Evolutionary conservation across 2,888 invertebrate species (phyloP).

Genomic region (Trachelus iudaicus): DNA sequence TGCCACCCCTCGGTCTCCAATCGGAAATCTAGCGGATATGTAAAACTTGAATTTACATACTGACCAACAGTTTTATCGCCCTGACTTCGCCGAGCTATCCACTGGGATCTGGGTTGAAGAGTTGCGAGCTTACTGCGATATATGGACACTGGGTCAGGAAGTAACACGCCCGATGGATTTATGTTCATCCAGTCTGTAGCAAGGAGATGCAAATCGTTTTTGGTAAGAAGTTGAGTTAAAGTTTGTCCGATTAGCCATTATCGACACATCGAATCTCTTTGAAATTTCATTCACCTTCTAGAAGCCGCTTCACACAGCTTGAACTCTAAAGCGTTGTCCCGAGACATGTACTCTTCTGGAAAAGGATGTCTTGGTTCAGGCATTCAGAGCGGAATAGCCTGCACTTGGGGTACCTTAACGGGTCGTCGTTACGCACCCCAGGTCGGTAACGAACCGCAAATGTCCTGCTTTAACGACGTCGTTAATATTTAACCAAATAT

Average conservation of each 20-base stretch:
- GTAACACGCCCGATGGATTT: constrained; percentile 48
- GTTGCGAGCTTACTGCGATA: constrained; percentile 20
- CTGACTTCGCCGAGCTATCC: constrained; percentile 28
- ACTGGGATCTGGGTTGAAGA: constrained; percentile 26
- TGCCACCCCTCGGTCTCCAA: constrained; percentile 22
- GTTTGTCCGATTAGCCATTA: not conserved
- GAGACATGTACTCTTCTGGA: not conserved
- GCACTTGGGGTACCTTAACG: constrained; percentile 43
- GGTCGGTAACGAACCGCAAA: constrained; percentile 64
- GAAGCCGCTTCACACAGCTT: not conserved
- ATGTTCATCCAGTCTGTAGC: constrained; percentile 45
- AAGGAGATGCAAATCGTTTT: constrained; percentile 44
- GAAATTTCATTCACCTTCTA: not conserved
- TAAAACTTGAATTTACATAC: constrained; percentile 48
- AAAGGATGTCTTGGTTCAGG: not conserved
- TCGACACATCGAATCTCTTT: not conserved
- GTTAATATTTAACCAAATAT: constrained; percentile 66
- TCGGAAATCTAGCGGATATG: constrained; percentile 34
- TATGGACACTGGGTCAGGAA: constrained; percentile 41
- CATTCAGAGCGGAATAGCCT: constrained; percentile 38
- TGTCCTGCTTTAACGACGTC: constrained; percentile 65
- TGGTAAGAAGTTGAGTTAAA: not conserved
- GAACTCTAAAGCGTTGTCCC: not conserved
- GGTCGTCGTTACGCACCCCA: constrained; percentile 52
- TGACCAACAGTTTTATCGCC: constrained; percentile 44